Base-by-base conservation (phyloP, 2,888 invertebrate species). In the Azorinus chamasolen region DNA sequence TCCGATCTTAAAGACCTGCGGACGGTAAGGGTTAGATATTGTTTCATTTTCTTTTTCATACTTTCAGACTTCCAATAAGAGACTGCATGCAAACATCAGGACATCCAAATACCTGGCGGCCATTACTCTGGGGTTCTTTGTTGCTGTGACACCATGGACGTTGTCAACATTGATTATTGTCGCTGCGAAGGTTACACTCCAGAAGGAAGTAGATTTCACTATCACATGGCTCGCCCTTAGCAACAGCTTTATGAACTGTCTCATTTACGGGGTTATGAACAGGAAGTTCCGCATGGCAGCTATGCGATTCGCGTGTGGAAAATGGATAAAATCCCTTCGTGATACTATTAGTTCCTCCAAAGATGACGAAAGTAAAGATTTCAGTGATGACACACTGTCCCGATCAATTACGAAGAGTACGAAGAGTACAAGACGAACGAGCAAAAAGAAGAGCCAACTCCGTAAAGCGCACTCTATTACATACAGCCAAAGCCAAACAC, bases 81-180 rank as follows among this genome's bases (percentile, higher is more conserved):
- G 68, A 68, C 62, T 72, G 1, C 72, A 64, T 46, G 72, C 75
- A 14, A 79, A 79, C 53, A 79, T 79, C 10, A 55, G 79, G 22
- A 81, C 81, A 32, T 71, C 81, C 2, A 81, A 81, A 54, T 81
- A 77, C 39, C 57, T 81, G 8, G 84, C 83, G 6, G 79, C 84
- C 45, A 83, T 81, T 22, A 84, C 84, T 0, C 59, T 81, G 6
- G 84, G 81, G 0, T 79, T 84, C 39, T 77, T 81, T 37, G 18
- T 74, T 6, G 77, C 81, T 12, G 69, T 81, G 8, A 63, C 81
- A n/a, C 81, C 81, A 3, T 81, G 81, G 81, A 77, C 77, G 5
- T 59, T 81, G 3, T 74, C 66, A 62, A 81, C 81, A 12, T 54
- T 81, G 14, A 61, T 71, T 18, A 64, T 77, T 27, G 81, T 73